Base-by-base conservation (phyloP, 2,888 invertebrate species). In the Julus scandinavius region DNA sequence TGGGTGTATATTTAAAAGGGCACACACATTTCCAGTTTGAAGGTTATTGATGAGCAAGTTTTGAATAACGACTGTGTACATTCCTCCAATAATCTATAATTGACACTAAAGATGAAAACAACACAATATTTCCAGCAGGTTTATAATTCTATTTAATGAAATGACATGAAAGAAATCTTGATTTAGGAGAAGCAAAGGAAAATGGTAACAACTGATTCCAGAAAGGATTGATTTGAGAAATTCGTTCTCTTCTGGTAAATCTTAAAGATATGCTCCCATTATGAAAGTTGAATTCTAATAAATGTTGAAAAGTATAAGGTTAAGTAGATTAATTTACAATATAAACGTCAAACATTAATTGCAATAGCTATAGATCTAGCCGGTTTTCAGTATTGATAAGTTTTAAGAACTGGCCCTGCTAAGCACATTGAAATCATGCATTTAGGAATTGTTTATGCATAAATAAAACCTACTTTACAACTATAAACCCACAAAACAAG, bases 181-280 rank as follows among this genome's bases (percentile, higher is more conserved):
- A 95, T 84, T 94, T 94, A 0, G 98, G 97, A 89, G 97, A 95
- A 63, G 95, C 94, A 90, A 98, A 95, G 90, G 97, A 97, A 92
- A 98, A 99, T 0, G 98, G 96, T 63, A 99, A 93, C 90, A 99
- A 94, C 90, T 96, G 95, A 92, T 97, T 97, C 99, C 99, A 99
- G 92, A 97, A 98, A 0, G 96, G 96, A 92, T 98, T 97, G 92
- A 97, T 97, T 9, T 95, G 94, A 6, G 96, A 94, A 90, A 99
- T 96, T 63, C 95, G 93, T 90, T 97, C 96, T 63, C 94, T 94
- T 0, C n/a, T n/a, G n/a, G n/a, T n/a, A n/a, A n/a, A n/a, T n/a
- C n/a, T n/a, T n/a, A n/a, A n/a, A n/a, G n/a, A n/a, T n/a, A n/a
- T n/a, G 96, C 94, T 90, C 97, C 97, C 97, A 97, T 97, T 38